Evolutionary conservation across 2,888 invertebrate species (phyloP).

Genomic region (Nineta flava): DNA sequence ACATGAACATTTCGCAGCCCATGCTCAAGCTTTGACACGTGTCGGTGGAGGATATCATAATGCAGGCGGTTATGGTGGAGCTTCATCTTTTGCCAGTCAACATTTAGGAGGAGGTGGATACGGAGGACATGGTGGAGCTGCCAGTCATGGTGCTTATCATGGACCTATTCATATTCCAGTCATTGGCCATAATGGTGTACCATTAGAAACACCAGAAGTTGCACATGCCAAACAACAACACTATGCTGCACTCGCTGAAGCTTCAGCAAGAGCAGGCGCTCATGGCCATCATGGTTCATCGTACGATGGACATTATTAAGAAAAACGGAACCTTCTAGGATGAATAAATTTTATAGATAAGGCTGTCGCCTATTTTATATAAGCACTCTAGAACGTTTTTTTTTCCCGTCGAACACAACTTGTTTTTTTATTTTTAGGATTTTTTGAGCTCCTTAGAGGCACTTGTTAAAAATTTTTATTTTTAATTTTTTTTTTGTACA

Average conservation of each 20-base stretch:
- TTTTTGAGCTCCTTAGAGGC: no score
- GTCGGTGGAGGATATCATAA: neutral
- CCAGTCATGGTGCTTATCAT: constrained; percentile 11
- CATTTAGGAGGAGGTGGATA: neutral
- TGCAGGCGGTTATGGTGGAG: neutral
- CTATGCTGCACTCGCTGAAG: constrained; percentile 7
- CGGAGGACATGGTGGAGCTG: neutral
- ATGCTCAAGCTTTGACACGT: constrained; percentile 5
- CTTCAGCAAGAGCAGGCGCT: constrained; percentile 6
- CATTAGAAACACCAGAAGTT: constrained; percentile 11
- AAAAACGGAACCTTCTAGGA: neutral
- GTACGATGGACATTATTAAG: neutral
- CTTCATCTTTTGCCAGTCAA: neutral
- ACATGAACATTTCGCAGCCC: constrained; percentile 8
- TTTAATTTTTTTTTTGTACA: no score
- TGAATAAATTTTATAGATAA: neutral
- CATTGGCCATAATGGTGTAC: constrained; percentile 17
- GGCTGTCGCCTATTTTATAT: constrained; percentile 1
- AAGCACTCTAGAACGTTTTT: no score
- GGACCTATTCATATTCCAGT: constrained; percentile 29
- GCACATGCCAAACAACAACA: constrained; percentile 8
- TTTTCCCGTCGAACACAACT: no score
- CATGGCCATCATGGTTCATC: constrained; percentile 3
- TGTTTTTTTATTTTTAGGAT: no score
- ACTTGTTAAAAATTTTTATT: no score